Evolutionary conservation across 1,140 invertebrate species (phyloP), one percentile per base, ranked within the genome.

Genomic region (Trichomalopsis sarcophagae): DNA sequence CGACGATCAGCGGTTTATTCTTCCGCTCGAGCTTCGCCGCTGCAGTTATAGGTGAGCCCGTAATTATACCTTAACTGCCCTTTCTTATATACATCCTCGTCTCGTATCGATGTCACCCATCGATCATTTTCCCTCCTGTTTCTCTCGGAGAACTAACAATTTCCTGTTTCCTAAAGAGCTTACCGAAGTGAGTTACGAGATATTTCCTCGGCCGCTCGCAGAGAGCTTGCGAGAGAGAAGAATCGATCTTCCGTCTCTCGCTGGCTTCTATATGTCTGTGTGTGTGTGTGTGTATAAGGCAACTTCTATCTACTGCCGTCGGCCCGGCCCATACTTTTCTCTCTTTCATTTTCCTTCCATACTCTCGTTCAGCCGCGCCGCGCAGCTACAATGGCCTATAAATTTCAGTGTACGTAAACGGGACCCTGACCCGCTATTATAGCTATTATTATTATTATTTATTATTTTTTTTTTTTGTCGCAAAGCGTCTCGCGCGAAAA

Each of bases 81-180:
- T n/a, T n/a, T 62, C 55, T n/a, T 10, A 40, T 36, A 36, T 6
- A 9, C 0, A 21, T 75, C 2, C 47, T 47, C 44, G 27, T 47
- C 9, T 68, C 85, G 88, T 89, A 89, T 89, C 88, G 87, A 83
- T 88, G 88, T 89, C 89, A 89, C 84, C 89, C 87, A 91, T 92
- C 90, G 89, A 92, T 92, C 92, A 92, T 92, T 90, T 89, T 88
- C 85, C 78, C 86, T 87, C 88, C 87, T 89, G 88, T 88, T 90
- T 90, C 88, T 87, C 88, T 87, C 88, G 76, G 83, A 90, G 86
- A 91, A 90, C 90, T 92, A 92, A 92, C 90, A 92, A 93, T 92
- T 92, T 93, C 91, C 91, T 91, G 89, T 89, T 92, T 93, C 91
- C 92, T 92, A 92, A 92, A 93, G 90, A 92, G 90, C 89, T 93